These are phyloP conservation scores for Steinernema scapterisci DNA, from an alignment of 2,888 invertebrate genomes.

Conservation along the genomic window DNA sequence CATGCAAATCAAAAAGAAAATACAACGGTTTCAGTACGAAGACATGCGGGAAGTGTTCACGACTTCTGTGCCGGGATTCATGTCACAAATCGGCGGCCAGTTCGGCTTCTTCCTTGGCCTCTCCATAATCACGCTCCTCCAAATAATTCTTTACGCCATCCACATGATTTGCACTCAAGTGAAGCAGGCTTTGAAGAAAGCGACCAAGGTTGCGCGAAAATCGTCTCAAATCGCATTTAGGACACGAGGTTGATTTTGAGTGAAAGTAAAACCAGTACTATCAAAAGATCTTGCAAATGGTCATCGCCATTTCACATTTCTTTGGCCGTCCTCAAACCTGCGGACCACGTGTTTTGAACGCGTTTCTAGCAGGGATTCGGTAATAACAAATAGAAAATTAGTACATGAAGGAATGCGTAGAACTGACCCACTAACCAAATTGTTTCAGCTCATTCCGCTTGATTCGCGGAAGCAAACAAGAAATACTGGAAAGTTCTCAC, in stretches of 20 bases:
- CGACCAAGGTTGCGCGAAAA: not conserved
- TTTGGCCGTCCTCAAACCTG: too few relatives aligned
- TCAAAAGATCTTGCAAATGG: too few relatives aligned
- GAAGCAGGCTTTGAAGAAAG: not conserved
- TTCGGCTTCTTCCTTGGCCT: constrained; percentile 44
- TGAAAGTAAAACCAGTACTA: too few relatives aligned
- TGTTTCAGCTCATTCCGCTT: not conserved
- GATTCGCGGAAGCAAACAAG: too few relatives aligned
- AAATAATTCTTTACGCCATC: constrained; percentile 55
- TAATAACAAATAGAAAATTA: too few relatives aligned
- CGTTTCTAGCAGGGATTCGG: too few relatives aligned
- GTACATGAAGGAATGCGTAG: too few relatives aligned
- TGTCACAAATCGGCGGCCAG: constrained; percentile 64
- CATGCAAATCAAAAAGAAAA: too few relatives aligned
- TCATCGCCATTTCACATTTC: too few relatives aligned
- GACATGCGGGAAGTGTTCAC: constrained; percentile 63
- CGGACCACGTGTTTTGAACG: too few relatives aligned
- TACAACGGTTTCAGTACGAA: constrained; percentile 62
- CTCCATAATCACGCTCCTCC: constrained; percentile 64
- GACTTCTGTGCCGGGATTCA: constrained; percentile 64
- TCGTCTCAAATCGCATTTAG: not conserved
- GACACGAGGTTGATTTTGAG: not conserved
- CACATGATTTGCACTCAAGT: constrained; percentile 40
- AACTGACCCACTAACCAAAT: too few relatives aligned
- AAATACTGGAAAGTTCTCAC: too few relatives aligned